Base-by-base conservation (phyloP, 1,140 invertebrate genomes). In the Eurosta solidaginis region DNA sequence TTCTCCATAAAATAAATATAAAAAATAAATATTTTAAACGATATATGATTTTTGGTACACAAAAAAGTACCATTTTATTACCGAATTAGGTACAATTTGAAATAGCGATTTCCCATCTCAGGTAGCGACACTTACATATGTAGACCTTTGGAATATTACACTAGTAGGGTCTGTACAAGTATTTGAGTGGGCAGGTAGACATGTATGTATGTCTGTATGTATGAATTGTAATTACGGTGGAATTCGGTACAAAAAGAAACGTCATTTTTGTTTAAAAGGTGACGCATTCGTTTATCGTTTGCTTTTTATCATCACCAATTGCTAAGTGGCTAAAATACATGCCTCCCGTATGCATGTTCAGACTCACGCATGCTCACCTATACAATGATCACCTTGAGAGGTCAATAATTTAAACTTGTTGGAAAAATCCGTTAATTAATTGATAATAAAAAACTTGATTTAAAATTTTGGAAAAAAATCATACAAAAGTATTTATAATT, bases 321-420 rank as follows among this genome's bases (percentile, higher is more conserved):
- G n/a, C n/a, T n/a, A n/a, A n/a, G n/a, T n/a, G n/a, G n/a, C n/a
- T n/a, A n/a, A n/a, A n/a, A n/a, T n/a, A n/a, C n/a, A n/a, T n/a
- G n/a, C n/a, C n/a, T n/a, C n/a, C n/a, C n/a, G n/a, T n/a, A n/a
- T n/a, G n/a, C n/a, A n/a, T n/a, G n/a, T n/a, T n/a, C n/a, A n/a
- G n/a, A 68, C n/a, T 33, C 17, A 7, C 27, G 22, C 59, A 40
- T 33, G 59, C 59, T 9, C 59, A 68, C 59, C 59, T 17, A 33
- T 33, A 36, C 59, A 68, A 42, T 40, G 59, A 68, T 68, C 59
- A 68, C 59, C 33, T 68, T 68, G 59, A 33, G 40, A 68, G 59
- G 59, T 68, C 29, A 68, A 36, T 12, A 63, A 27, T 36, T 36
- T 14, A 17, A 27, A 59, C 27, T 29, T 68, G 36, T 68, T 9